Conservation (phyloP, 2,888 invertebrate genomes). For the Colostygia pectinataria region DNA sequence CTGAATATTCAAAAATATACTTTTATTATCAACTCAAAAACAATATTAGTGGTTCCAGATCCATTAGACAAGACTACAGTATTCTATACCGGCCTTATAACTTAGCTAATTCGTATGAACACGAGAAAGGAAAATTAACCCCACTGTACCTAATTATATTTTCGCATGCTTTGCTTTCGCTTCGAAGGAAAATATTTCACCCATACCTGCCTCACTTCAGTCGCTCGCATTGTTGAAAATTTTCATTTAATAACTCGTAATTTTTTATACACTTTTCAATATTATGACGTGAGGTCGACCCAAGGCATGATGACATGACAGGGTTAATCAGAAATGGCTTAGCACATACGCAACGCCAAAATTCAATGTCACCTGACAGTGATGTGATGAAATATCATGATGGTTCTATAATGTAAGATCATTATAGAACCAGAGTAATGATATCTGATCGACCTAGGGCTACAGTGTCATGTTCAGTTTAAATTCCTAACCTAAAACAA, state of each 20-base stretch:
- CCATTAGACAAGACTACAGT: constrained; percentile 46
- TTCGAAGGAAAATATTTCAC: constrained; percentile 65
- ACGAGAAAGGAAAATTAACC: constrained; percentile 79
- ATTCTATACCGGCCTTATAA: constrained; percentile 55
- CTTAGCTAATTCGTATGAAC: constrained; percentile 72
- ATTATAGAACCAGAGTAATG: no score
- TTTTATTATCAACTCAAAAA: neutral
- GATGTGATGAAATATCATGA: no score
- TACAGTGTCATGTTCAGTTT: no score
- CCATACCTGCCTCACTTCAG: constrained; percentile 49
- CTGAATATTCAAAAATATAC: constrained; percentile 11
- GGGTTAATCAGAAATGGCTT: no score
- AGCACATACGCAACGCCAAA: no score
- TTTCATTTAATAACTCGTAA: constrained; percentile 44
- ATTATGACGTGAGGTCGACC: constrained; percentile 2
- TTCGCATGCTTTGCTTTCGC: constrained; percentile 79
- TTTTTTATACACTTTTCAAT: constrained; percentile 34
- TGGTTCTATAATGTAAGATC: no score
- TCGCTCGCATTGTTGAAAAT: constrained; percentile 51
- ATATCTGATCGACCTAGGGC: no score
- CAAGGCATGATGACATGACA: no score
- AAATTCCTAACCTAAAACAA: no score
- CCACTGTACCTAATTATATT: constrained; percentile 77
- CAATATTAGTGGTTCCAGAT: constrained; percentile 41
- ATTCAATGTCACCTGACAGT: no score